Evolutionary conservation across 2,888 invertebrate genomes (phyloP).

Genomic region (Drosophila hawaiiensis): DNA sequence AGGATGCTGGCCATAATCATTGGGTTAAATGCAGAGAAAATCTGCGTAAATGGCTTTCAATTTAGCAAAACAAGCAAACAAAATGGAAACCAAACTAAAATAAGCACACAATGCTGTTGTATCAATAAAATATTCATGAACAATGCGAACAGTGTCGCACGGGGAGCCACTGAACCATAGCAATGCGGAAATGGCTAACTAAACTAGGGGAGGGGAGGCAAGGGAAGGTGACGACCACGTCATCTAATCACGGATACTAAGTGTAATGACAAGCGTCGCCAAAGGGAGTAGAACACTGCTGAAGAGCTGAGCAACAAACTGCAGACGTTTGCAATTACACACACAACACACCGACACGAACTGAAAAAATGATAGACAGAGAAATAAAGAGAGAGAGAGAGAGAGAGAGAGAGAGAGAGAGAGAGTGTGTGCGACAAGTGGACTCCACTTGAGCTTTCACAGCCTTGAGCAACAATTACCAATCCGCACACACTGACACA

Average conservation of each 20-base stretch:
- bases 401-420: neutral
- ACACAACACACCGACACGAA: conserved; percentile 26
- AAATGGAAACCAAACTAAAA: conserved; percentile 44
- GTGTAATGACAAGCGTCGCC: conserved; percentile 63
- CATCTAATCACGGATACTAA: conserved; percentile 76
- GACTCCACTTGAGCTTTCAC: conserved; percentile 54
- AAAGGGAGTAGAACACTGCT: conserved; percentile 43
- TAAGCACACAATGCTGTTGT: conserved; percentile 47
- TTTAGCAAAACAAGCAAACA: conserved; percentile 44
- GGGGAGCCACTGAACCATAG: conserved; percentile 43
- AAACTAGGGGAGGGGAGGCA: neutral
- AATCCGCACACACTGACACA: conserved; percentile 27
- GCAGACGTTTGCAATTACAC: conserved; percentile 74
- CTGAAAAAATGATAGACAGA: conserved; percentile 4
- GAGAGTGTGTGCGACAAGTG: conserved; percentile 49
- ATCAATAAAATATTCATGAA: conserved; percentile 77
- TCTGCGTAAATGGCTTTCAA: conserved; percentile 58
- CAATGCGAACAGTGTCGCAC: conserved; percentile 46
- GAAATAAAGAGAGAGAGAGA: neutral
- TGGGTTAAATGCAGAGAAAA: conserved; percentile 46
- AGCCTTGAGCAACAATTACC: conserved; percentile 65
- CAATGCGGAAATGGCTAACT: conserved; percentile 49
- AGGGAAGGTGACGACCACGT: conserved; percentile 25
- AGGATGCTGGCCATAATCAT: conserved; percentile 35
- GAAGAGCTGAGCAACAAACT: conserved; percentile 67